Evolutionary conservation across 2,797 vertebrate species (phyloP).

Genomic region (Rhinogobio ventralis): DNA sequence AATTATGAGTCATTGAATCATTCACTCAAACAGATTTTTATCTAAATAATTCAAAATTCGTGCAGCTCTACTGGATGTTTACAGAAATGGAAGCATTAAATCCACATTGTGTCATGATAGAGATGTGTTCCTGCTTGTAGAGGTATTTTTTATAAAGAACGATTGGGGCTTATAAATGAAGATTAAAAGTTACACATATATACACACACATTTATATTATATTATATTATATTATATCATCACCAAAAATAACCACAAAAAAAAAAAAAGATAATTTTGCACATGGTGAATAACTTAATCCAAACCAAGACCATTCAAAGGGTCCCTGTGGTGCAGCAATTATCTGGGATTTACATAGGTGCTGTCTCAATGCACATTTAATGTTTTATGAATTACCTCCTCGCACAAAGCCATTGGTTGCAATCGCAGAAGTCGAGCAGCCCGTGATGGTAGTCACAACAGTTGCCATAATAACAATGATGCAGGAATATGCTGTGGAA

Average conservation of each 20-base stretch:
- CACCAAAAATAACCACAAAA: not conserved
- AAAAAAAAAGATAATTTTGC: not conserved
- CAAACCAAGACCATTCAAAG: not conserved
- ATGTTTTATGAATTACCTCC: conserved; percentile 82
- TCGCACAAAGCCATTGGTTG: conserved; percentile 98
- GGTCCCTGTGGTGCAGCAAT: not conserved
- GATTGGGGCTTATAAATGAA: too few relatives aligned
- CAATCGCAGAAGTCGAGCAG: conserved; percentile 96
- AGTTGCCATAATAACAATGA: conserved; percentile 92
- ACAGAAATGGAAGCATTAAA: too few relatives aligned
- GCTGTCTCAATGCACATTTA: not conserved
- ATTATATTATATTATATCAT: too few relatives aligned
- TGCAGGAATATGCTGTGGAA: conserved; percentile 84
- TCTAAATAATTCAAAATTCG: too few relatives aligned
- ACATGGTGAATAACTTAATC: not conserved
- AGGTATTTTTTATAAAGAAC: too few relatives aligned
- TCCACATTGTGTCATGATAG: too few relatives aligned
- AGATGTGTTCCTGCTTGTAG: too few relatives aligned
- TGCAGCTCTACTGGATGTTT: too few relatives aligned
- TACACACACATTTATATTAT: too few relatives aligned
- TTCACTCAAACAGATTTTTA: too few relatives aligned
- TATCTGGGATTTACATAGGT: not conserved
- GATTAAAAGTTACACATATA: too few relatives aligned
- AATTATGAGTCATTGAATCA: too few relatives aligned
- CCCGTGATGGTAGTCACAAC: conserved; percentile 97